A percentile compares a stretch with the other conserved stretches of the same genome.
Evolutionary conservation across 2,113 vertebrate species (phyloP).

Genomic region (Oncorhynchus masou): DNA sequence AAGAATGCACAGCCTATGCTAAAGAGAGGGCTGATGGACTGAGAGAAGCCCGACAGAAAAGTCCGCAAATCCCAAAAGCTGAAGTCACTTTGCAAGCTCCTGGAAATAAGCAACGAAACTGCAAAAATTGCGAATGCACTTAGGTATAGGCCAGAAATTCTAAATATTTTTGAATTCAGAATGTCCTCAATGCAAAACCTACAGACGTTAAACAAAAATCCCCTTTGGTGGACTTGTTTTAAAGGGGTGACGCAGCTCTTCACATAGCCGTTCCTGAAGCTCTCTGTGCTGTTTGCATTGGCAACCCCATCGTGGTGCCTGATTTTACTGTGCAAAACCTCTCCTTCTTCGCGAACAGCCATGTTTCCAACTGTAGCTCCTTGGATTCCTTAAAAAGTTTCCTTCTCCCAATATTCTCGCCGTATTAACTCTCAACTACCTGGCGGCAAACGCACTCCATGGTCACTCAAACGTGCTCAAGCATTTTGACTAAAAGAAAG

Average conservation of each 20-base stretch:
- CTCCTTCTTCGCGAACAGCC: conserved; percentile 74
- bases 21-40: conserved; percentile 87
- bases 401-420: conserved; percentile 60
- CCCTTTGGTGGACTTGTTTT: conserved; percentile 79
- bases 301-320: conserved; percentile 71
- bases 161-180: conserved; percentile 61
- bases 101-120: conserved; percentile 66
- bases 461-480: conserved; percentile 75
- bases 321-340: conserved; percentile 69
- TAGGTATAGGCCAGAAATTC: conserved; percentile 68
- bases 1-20: conserved; percentile 95
- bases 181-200: conserved; percentile 78
- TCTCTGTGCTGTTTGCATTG: conserved; percentile 78
- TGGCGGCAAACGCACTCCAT: conserved; percentile 69
- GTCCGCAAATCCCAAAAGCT: conserved; percentile 73
- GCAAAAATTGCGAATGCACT: conserved; percentile 71
- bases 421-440: conserved; percentile 71
- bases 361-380: conserved; percentile 67
- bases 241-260: conserved; percentile 90
- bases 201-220: conserved; percentile 77
- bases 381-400: conserved; percentile 51
- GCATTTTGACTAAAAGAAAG: conserved; percentile 76
- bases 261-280: conserved; percentile 94
- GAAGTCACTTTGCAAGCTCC: conserved; percentile 71
- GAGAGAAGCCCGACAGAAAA: conserved; percentile 75